Conservation (phyloP, 2,113 vertebrate species). For the Chloroceryle aenea region DNA sequence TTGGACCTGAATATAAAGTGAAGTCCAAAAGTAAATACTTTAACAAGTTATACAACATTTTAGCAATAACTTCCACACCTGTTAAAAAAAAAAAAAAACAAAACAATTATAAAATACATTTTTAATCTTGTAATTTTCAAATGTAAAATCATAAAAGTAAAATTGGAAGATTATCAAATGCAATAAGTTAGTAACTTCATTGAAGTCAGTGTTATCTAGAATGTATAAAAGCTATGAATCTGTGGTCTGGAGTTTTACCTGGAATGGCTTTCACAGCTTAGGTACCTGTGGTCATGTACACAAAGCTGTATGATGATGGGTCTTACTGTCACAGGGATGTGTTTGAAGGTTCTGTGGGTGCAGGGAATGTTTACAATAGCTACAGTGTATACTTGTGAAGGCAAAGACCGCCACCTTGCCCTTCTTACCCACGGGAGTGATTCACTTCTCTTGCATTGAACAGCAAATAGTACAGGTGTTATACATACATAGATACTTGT, state of each 20-base stretch:
- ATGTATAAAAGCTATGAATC: not conserved
- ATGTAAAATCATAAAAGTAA: not conserved
- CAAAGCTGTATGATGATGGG: rapidly evolving
- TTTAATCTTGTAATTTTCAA: not conserved
- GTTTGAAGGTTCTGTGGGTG: not conserved
- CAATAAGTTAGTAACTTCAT: not conserved
- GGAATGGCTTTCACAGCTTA: not conserved
- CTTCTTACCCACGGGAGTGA: not conserved
- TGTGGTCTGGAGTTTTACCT: not conserved
- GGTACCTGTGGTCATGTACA: not conserved
- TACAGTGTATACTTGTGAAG: not conserved
- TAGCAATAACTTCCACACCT: not conserved
- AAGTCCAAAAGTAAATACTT: not conserved
- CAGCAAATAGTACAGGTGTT: rapidly evolving
- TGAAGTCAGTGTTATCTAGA: not conserved
- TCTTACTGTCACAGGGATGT: not conserved
- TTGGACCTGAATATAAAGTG: not conserved
- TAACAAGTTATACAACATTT: not conserved
- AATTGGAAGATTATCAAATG: not conserved
- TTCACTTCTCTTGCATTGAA: not conserved
- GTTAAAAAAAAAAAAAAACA: not conserved
- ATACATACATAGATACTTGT: not conserved
- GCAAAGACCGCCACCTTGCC: not conserved
- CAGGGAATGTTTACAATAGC: not conserved
- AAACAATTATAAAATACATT: not conserved